A percentile compares a stretch with the other conserved stretches of the same genome.
Conservation (phyloP, 1,140 invertebrate genomes). For the Pogonognathellus flavescens region DNA sequence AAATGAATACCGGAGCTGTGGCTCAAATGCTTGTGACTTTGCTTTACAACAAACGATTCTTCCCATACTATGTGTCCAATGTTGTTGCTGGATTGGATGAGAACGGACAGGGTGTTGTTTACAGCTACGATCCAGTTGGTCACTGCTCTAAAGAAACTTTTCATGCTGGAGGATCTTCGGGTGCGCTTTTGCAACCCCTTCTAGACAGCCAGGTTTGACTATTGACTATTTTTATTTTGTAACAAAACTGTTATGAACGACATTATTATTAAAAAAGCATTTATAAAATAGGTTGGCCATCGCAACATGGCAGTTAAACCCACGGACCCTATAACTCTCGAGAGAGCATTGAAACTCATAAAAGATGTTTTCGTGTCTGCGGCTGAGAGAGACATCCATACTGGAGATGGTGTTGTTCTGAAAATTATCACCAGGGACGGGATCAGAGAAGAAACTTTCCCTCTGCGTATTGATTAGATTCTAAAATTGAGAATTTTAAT, state of each 20-base stretch:
- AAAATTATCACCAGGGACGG: slow-evolving; percentile 93
- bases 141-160: slow-evolving; percentile 87
- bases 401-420: slow-evolving; percentile 91
- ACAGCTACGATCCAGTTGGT: slow-evolving; percentile 97
- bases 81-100: slow-evolving; percentile 90
- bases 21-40: slow-evolving; percentile 96
- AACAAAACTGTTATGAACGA: too few species aligned
- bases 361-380: slow-evolving; percentile 98
- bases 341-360: slow-evolving; percentile 85
- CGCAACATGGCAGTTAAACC: slow-evolving; percentile 83
- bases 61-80: slow-evolving; percentile 98
- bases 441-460: slow-evolving; percentile 79
- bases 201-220: slow-evolving; percentile 84
- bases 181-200: slow-evolving; percentile 84
- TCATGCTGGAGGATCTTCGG: slow-evolving; percentile 86
- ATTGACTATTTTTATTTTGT: too few species aligned
- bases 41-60: slow-evolving; percentile 97
- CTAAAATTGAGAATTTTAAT: neutral
- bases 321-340: slow-evolving; percentile 76
- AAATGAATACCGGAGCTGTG: slow-evolving; percentile 91
- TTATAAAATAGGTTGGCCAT: slow-evolving; percentile 87
- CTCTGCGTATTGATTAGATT: slow-evolving; percentile 84
- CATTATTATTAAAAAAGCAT: too few species aligned
- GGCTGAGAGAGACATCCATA: slow-evolving; percentile 96
- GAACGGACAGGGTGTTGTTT: slow-evolving; percentile 93